A percentile compares a stretch with the other conserved stretches of the same genome.
Conservation (phyloP, 2,797 vertebrate genomes). For the Xiphophorus birchmanni region DNA sequence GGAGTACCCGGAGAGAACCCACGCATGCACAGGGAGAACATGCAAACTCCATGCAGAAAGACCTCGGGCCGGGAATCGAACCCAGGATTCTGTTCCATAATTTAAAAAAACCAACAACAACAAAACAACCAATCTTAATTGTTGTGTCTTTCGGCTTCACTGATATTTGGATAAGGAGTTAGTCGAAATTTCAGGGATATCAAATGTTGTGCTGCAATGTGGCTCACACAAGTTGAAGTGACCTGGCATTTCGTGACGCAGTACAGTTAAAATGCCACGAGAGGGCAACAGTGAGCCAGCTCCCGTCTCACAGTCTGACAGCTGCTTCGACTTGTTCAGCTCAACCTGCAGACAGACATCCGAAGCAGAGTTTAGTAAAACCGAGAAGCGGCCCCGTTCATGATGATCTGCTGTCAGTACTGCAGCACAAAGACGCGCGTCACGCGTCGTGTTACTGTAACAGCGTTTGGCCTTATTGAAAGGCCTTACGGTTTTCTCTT, state of each 20-base stretch:
- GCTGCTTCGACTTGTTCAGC: slow-evolving; percentile 9
- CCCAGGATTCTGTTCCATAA: neutral
- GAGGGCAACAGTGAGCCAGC: slow-evolving; percentile 43
- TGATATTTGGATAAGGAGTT: neutral
- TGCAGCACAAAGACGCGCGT: neutral
- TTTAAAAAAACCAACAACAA: neutral
- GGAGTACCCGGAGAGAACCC: too few species aligned
- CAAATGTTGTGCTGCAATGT: neutral
- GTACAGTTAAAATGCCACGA: slow-evolving; percentile 33
- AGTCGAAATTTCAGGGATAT: neutral
- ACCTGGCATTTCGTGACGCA: neutral
- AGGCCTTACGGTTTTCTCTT: slow-evolving; percentile 37
- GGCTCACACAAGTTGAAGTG: neutral
- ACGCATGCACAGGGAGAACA: too few species aligned
- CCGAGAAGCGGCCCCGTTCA: slow-evolving; percentile 9
- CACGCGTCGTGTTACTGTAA: slow-evolving; percentile 27
- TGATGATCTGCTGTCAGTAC: neutral
- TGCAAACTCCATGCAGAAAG: too few species aligned
- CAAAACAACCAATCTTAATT: neutral
- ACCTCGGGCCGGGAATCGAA: too few species aligned
- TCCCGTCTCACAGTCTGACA: neutral
- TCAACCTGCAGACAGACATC: slow-evolving; percentile 11
- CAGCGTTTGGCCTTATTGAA: slow-evolving; percentile 21
- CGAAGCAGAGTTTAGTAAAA: slow-evolving; percentile 11
- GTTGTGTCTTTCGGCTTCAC: neutral